Conservation (phyloP, 1,140 invertebrate species). For the Conus betulinus region DNA sequence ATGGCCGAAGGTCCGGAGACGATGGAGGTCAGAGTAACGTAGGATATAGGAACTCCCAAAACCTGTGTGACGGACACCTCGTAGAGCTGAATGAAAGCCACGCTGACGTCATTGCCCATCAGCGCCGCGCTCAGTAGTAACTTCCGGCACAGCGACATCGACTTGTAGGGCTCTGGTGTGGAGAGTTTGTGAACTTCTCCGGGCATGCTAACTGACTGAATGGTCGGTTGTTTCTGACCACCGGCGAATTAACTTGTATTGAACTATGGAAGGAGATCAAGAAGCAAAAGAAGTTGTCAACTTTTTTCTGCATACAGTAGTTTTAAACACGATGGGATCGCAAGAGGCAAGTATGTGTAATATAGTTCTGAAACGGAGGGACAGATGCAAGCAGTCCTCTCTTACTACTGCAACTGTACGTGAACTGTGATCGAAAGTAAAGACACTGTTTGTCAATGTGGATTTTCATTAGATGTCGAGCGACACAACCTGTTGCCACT, state of each 20-base stretch:
- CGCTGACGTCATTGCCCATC: not conserved
- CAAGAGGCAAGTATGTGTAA: too few species aligned
- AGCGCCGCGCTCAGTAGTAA: not conserved
- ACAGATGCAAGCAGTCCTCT: too few species aligned
- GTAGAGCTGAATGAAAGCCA: constrained; percentile 15
- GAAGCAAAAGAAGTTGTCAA: too few species aligned
- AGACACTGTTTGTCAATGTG: too few species aligned
- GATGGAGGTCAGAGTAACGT: not conserved
- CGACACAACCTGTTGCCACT: too few species aligned
- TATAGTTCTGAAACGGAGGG: too few species aligned
- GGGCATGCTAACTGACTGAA: not conserved
- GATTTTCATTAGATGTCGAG: too few species aligned
- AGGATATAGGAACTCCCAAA: not conserved
- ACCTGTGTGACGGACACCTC: not conserved
- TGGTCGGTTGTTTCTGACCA: not conserved
- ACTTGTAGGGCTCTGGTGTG: not conserved
- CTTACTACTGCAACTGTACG: too few species aligned
- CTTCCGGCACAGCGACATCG: not conserved
- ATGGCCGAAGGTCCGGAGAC: constrained; percentile 9
- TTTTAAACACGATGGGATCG: too few species aligned
- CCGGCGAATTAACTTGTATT: not conserved
- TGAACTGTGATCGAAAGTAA: too few species aligned
- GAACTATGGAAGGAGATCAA: too few species aligned
- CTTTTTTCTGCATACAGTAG: too few species aligned
- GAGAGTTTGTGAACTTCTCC: not conserved